Evolutionary conservation across 2,113 vertebrate genomes (phyloP), one percentile per base, ranked within the genome.

Genomic region (Macquaria australasica): DNA sequence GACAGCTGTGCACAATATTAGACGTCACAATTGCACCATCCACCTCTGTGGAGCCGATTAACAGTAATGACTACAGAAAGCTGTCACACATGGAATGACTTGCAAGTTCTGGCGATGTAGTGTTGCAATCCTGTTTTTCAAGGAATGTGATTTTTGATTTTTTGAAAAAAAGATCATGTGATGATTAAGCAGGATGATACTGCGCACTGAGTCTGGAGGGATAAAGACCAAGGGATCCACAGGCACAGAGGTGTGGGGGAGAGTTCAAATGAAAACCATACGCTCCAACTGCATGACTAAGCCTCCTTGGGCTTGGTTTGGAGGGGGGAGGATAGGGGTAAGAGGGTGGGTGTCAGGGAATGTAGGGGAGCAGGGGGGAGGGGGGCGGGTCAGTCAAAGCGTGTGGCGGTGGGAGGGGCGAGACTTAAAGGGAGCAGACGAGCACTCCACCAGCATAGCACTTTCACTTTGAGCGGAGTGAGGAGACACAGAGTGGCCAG

Each of bases 251-350:
- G 86, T 90, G 88, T 90, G 88, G 90, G 91, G 88, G 88, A 85
- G 89, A 81, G 89, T 76, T 81, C 41, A 91, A 94, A 95, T 95
- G 89, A 92, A 92, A 95, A 95, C 90, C 95, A 96, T 91, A 93
- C 90, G 92, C 88, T 90, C 87, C 85, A 81, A 93, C 83, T 85
- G 91, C 92, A 95, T 95, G 95, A 94, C 93, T 93, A 93, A 93
- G 90, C 92, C 82, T 91, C 82, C 81, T 89, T 43, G 55, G 89
- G 72, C 70, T 70, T 82, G 73, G 82, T 83, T 83, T 89, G 85
- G 90, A 81, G 74, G 60, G 82, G 71, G 87, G 77, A 67, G 64
- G 78, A 75, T 77, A 68, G 77, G 51, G 48, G 81, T 63, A 48
- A 75, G 70, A 51, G 88, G 71, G 86, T 72, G 89, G 88, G 84